These are phyloP conservation scores for Dicentrarchus labrax DNA, from an alignment of 2,113 vertebrate genomes.

Conservation along the genomic window DNA sequence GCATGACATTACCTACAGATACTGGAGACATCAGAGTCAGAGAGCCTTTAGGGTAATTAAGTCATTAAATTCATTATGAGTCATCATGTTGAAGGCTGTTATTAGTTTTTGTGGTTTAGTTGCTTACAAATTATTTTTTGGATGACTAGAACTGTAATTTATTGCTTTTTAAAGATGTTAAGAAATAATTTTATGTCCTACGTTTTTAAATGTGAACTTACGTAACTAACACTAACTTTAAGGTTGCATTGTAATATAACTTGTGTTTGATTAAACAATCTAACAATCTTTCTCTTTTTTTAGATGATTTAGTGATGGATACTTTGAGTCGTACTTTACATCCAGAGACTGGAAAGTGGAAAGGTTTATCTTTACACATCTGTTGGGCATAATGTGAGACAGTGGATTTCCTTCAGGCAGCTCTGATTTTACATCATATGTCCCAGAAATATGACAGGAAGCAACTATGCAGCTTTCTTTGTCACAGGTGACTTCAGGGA, in stretches of 20 bases:
- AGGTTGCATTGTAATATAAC: slow-evolving; percentile 5
- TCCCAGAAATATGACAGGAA: slow-evolving; percentile 5
- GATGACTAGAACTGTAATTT: neutral
- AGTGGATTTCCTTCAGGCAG: slow-evolving; percentile 18
- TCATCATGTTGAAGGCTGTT: slow-evolving; percentile 20
- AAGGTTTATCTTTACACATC: neutral
- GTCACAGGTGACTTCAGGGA: neutral
- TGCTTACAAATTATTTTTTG: neutral
- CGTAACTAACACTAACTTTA: neutral
- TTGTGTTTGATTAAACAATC: neutral
- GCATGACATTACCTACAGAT: slow-evolving; percentile 85
- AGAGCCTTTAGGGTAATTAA: slow-evolving; percentile 24
- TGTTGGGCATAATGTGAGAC: neutral
- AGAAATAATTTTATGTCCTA: neutral
- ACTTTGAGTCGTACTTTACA: neutral
- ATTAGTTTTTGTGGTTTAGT: neutral
- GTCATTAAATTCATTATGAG: neutral
- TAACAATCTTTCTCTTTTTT: neutral
- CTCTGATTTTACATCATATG: slow-evolving; percentile 17
- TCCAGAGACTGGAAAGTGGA: neutral
- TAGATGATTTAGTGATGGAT: neutral
- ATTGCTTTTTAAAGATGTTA: neutral
- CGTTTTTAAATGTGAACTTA: neutral
- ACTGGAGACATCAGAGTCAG: slow-evolving; percentile 44
- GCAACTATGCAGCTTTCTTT: neutral